A percentile compares a stretch with the other conserved stretches of the same genome.
phyloP scores from a whole-genome alignment of 2,888 invertebrate species.

The Archips crataeganus region DNA sequence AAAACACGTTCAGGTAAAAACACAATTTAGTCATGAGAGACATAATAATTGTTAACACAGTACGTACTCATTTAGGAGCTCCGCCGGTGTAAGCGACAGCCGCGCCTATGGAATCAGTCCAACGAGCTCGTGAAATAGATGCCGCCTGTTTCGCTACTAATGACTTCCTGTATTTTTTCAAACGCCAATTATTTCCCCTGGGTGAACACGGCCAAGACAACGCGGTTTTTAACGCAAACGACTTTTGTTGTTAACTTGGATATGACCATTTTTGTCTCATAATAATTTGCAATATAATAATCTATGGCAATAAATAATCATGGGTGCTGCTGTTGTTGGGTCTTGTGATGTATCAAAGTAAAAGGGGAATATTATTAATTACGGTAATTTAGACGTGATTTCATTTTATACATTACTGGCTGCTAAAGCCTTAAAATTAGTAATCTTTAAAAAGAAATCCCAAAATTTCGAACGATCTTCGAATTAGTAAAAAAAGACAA shows the following conservation, averaged over 20 bases:
- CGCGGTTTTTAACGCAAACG: slow-evolving; percentile 23
- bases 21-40: too few relatives aligned
- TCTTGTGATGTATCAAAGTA: neutral
- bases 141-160: slow-evolving; percentile 79
- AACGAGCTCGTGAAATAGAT: slow-evolving; percentile 76
- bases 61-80: neutral
- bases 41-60: too few relatives aligned
- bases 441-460: slow-evolving; percentile 5
- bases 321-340: neutral
- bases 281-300: neutral
- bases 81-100: slow-evolving; percentile 62
- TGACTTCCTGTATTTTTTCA: slow-evolving; percentile 84
- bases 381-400: neutral
- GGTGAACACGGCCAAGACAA: slow-evolving; percentile 73
- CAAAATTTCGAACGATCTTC: slow-evolving; percentile 18
- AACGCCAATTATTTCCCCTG: slow-evolving; percentile 80
- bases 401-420: neutral
- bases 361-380: neutral
- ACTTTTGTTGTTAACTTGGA: neutral
- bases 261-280: neutral
- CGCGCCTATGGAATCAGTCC: slow-evolving; percentile 53
- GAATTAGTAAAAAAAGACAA: slow-evolving; percentile 32
- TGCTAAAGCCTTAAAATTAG: neutral
- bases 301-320: neutral
- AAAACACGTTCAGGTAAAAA: too few relatives aligned